Conservation (phyloP, 2,888 invertebrate genomes). For the Cinara cedri region DNA sequence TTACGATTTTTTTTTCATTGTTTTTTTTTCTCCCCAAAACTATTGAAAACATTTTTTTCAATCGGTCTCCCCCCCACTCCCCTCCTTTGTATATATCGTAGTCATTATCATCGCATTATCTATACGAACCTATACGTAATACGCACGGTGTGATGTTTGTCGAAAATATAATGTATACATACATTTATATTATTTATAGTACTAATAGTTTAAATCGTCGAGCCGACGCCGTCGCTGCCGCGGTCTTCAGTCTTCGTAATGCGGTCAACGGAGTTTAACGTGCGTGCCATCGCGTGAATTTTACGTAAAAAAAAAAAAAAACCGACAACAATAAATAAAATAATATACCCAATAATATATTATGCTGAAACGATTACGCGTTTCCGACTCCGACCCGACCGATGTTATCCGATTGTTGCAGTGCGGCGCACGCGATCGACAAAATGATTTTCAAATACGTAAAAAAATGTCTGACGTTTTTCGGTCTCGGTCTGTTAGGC, state of each 20-base stretch:
- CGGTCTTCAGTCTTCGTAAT: slow-evolving; percentile 17
- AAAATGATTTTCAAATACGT: background rate
- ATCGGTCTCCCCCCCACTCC: background rate
- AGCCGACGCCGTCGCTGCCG: background rate
- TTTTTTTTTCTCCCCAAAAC: background rate
- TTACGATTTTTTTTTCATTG: too few relatives aligned
- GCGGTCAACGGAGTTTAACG: background rate
- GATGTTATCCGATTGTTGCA: background rate
- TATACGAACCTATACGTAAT: too few relatives aligned
- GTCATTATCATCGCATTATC: background rate
- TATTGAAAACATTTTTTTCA: background rate
- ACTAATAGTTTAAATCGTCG: background rate
- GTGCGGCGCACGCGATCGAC: background rate
- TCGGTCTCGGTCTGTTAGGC: background rate
- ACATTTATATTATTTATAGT: too few relatives aligned
- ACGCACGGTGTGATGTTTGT: slow-evolving; percentile 1
- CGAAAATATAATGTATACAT: slow-evolving; percentile 6
- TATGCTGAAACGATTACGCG: too few relatives aligned
- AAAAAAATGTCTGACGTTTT: slow-evolving; percentile 2
- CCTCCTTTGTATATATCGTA: too few relatives aligned
- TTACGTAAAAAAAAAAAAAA: slow-evolving; percentile 1
- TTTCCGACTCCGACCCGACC: too few relatives aligned
- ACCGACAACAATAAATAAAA: too few relatives aligned
- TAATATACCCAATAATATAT: too few relatives aligned
- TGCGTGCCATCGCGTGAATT: background rate